Evolutionary conservation across 2,888 invertebrate species (phyloP), one percentile per base, ranked within the genome.

Genomic region (Mimumesa dahlbomi): DNA sequence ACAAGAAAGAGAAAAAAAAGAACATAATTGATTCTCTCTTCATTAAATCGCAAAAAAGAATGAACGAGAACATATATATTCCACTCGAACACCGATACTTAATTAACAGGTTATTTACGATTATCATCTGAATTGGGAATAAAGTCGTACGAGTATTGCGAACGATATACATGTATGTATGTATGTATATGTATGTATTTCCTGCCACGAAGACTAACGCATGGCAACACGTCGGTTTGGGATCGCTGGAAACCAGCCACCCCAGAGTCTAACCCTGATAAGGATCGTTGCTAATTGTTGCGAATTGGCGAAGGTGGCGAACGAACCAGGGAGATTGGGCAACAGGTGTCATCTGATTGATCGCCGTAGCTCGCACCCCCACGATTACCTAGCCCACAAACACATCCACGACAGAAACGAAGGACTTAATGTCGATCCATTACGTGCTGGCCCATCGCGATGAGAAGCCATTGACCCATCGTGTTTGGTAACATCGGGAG

Each of bases 301-400:
- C 79, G 86, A 87, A 87, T 87, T 85, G 86, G 83, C 81, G 84
- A 86, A 88, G 86, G 87, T 86, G 83, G 83, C 81, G 82, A 85
- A 85, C 81, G 86, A 84, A 78, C 82, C 84, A 85, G 84, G 84
- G 84, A 84, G 84, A 75, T 78, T 65, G 78, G 85, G 88, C 88
- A 89, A 89, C 89, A 89, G 89, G 89, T 89, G 88, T 89, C 88
- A 87, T 87, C 89, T 89, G 89, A 89, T 89, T 89, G 88, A 88
- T 89, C 88, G 87, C 82, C 84, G 84, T 86, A 81, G 84, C 83
- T 86, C 82, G 77, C 82, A 84, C 77, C 80, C 81, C 79, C 84
- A 75, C 86, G 82, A 86, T 87, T 87, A 87, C 87, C 86, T 87
- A 85, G 79, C 81, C 86, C 85, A 79, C 85, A 85, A 85, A 86